Conservation (phyloP, 2,888 invertebrate genomes). For the Stratiomys singularior region DNA sequence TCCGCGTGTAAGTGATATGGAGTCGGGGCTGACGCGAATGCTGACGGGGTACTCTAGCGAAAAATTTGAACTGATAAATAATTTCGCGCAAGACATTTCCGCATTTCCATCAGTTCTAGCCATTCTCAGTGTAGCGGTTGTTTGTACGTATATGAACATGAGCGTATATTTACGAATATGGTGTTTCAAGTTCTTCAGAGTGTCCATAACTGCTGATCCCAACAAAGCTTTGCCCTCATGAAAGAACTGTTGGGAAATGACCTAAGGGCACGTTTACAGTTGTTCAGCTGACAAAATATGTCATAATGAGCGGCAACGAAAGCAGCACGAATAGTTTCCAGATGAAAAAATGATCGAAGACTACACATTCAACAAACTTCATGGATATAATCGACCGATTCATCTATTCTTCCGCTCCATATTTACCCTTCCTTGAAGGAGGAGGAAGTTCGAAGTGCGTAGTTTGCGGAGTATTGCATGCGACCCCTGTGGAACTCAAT, state of each 20-base stretch:
- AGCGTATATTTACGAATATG: not conserved
- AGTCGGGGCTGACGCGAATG: conserved; percentile 16
- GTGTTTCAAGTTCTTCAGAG: conserved; percentile 19
- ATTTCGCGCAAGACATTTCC: conserved; percentile 36
- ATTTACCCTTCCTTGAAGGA: no score
- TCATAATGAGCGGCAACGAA: no score
- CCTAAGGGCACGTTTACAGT: not conserved
- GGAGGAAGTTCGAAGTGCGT: no score
- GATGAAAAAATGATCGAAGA: no score
- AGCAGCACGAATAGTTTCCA: no score
- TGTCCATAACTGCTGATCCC: conserved; percentile 9
- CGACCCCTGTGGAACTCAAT: no score
- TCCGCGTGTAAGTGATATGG: conserved; percentile 25
- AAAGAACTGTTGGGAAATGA: not conserved
- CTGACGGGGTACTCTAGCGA: conserved; percentile 38
- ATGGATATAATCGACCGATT: no score
- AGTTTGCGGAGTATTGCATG: no score
- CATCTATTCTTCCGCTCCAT: no score
- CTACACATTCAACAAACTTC: no score
- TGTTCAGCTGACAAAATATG: not conserved
- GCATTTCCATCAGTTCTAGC: conserved; percentile 38
- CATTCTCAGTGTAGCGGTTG: not conserved
- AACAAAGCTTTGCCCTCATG: conserved; percentile 8
- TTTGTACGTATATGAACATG: no score
- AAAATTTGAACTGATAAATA: conserved; percentile 45